Base-by-base conservation (phyloP, 2,888 invertebrate genomes). In the Callinectes sapidus region DNA sequence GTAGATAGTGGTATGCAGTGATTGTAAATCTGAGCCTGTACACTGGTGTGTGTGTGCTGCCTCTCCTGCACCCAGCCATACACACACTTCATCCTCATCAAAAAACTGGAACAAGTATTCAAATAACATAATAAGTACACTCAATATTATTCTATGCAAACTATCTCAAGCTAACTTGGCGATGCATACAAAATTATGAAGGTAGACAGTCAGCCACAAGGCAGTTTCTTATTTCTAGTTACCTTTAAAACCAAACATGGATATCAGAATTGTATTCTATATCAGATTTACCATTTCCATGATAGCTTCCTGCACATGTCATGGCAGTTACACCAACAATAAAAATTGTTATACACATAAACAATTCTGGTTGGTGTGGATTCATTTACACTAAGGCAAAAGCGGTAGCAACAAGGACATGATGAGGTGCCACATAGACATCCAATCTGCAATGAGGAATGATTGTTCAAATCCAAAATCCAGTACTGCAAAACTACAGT, bases 361-460 rank as follows among this genome's bases (percentile, higher is more conserved):
- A 96, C 95, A 32, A 96, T 94, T 14, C 96, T 95, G 18, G 96
- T 96, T 23, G 95, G 95, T 32, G 96, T 96, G 0, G 96, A 96
- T 94, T 96, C 96, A 90, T 95, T 95, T 89, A 96, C 95, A 28
- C 95, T 95, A 5, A 95, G 96, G 16, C 95, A 95, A 48, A 95
- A 95, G 14, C 95, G 93, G 92, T 96, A 96, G 94, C 96, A 96
- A 35, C 96, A 95, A 5, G 95, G 95, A 95, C 96, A 96, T 32
- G 96, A 95, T 55, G 95, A 95, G 39, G 96, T 95, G 10, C 96
- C 96, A 95, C 95, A 96, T 92, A 95, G 95, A 94, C 96, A 96
- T n/a, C 95, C 95, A 94, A 95, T 92, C 96, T 96, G 95, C 23
- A 95, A 95, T 23, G 39, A 61, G 23, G 39, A 35, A 39, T 61